phyloP scores from a whole-genome alignment of 2,888 invertebrate genomes.

The Aphidius colemani region DNA sequence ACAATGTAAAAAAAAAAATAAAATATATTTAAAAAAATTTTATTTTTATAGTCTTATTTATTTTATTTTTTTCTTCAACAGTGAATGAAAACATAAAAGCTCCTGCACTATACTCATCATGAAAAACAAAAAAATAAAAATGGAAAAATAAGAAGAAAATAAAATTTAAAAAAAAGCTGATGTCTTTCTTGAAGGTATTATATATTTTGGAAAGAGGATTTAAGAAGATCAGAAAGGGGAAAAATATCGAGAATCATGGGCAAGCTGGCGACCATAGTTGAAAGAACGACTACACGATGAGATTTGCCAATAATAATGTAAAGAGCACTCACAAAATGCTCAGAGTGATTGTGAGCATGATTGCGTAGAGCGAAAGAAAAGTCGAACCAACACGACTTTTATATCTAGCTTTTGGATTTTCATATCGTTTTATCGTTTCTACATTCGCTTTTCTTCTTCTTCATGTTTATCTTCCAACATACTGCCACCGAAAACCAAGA shows the following conservation, averaged over 20 bases:
- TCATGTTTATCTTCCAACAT: conserved; percentile 42
- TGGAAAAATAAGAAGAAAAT: too few relatives aligned
- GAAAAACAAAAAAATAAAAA: too few relatives aligned
- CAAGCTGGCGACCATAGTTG: conserved; percentile 16
- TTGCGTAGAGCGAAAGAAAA: conserved; percentile 35
- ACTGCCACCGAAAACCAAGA: conserved; percentile 25
- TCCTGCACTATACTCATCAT: too few relatives aligned
- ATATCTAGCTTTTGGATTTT: conserved; percentile 44
- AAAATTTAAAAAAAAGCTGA: neutral
- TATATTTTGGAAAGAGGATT: neutral
- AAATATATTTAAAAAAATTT: too few relatives aligned
- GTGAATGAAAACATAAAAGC: too few relatives aligned
- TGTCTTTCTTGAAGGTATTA: neutral
- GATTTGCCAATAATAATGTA: conserved; percentile 37
- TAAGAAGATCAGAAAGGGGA: conserved; percentile 4
- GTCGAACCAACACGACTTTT: conserved; percentile 42
- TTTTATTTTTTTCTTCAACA: too few relatives aligned
- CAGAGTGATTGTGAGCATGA: conserved; percentile 30
- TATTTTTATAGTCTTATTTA: too few relatives aligned
- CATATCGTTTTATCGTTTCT: conserved; percentile 46
- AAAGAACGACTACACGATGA: conserved; percentile 23
- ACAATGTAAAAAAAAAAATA: too few relatives aligned
- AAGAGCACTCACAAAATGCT: conserved; percentile 27
- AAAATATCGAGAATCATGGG: conserved; percentile 15
- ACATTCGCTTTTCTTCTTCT: conserved; percentile 41